Evolutionary conservation across 37 sponge, comb jelly and placozoan species (phyloP).

Genomic region (Bolinopsis microptera): DNA sequence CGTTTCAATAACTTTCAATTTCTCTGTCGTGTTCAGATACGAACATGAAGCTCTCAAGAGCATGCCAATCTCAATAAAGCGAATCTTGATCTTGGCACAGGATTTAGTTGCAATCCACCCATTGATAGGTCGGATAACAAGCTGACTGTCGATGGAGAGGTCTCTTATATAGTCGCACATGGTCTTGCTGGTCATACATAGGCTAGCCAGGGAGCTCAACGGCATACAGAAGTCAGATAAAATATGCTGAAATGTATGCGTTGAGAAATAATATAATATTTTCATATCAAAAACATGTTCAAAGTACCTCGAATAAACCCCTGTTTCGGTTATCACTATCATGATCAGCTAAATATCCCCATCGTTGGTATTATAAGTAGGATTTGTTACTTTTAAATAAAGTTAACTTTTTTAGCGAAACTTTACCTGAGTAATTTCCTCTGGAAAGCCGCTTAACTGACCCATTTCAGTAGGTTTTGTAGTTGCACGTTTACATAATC

Average conservation of each 20-base stretch:
- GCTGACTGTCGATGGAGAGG: conserved; percentile 45
- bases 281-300: too few relatives aligned
- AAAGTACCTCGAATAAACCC: too few relatives aligned
- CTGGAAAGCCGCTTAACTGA: neutral
- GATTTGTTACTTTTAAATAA: too few relatives aligned
- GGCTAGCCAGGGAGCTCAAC: neutral
- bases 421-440: conserved; percentile 28
- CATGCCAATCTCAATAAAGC: conserved; percentile 56
- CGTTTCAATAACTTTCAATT: conserved; percentile 24
- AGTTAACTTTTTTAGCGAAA: neutral
- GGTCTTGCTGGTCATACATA: neutral
- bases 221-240: conserved; percentile 24
- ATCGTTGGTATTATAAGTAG: too few relatives aligned
- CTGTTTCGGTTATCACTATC: too few relatives aligned
- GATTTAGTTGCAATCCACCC: neutral
- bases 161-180: conserved; percentile 48
- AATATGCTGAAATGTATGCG: conserved; percentile 24
- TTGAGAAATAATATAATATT: too few relatives aligned
- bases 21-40: neutral
- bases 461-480: neutral
- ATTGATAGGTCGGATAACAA: conserved; percentile 51
- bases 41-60: neutral
- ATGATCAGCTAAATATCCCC: too few relatives aligned
- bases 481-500: conserved; percentile 1
- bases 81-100: neutral